These are phyloP conservation scores for Hyles lineata DNA, from an alignment of 2,888 invertebrate species.

Conservation along the genomic window DNA sequence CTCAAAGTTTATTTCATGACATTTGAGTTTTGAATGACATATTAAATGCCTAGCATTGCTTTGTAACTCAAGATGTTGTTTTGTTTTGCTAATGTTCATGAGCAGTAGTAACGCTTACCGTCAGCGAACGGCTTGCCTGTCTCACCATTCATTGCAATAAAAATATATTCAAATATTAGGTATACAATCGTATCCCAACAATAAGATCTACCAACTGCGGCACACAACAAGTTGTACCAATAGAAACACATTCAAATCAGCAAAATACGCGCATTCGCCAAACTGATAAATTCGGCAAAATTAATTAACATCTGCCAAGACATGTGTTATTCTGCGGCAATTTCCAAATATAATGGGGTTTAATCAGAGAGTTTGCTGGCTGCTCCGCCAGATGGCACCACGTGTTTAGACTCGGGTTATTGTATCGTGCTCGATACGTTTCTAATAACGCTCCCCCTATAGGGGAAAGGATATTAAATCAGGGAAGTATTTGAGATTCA, in stretches of 20 bases:
- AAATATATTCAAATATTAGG: too few species aligned
- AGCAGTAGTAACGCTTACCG: too few species aligned
- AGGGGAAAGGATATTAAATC: slow-evolving; percentile 32
- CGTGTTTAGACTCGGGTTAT: slow-evolving; percentile 35
- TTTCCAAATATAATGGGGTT: slow-evolving; percentile 14
- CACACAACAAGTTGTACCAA: not conserved
- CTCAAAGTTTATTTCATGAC: too few species aligned
- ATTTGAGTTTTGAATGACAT: too few species aligned
- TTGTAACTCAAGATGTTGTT: too few species aligned
- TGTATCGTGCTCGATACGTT: slow-evolving; percentile 40
- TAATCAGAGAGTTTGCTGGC: slow-evolving; percentile 18
- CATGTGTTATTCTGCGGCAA: not conserved
- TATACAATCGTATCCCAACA: too few species aligned
- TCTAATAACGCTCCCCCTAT: slow-evolving; percentile 42
- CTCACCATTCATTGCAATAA: too few species aligned
- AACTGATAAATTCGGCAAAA: not conserved
- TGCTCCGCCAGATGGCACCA: slow-evolving; percentile 45
- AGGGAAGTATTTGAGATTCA: slow-evolving; percentile 9
- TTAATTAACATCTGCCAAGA: not conserved
- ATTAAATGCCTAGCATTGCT: too few species aligned
- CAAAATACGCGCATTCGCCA: not conserved
- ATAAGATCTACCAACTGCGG: too few species aligned
- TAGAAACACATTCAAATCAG: not conserved
- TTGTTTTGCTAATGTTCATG: too few species aligned
- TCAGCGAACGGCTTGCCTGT: too few species aligned